Evolutionary conservation across 2,888 invertebrate genomes (phyloP), one percentile per base, ranked within the genome.

Genomic region (Cheiracanthium punctorium): DNA sequence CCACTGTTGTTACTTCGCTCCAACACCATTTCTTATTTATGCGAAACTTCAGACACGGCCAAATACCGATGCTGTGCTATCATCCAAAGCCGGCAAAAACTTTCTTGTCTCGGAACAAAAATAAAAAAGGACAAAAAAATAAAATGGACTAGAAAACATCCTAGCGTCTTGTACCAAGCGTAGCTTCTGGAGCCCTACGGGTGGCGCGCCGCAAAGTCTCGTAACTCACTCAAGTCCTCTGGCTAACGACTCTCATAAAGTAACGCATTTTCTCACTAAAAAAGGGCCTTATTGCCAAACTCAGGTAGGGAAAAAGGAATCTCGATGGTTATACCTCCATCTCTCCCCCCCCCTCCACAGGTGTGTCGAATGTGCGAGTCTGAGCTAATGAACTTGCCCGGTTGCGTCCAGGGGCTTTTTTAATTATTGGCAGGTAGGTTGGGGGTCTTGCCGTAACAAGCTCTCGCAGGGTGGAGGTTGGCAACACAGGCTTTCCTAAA

Each of bases 181-280:
- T 52, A 48, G 84, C 84, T 79, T 69, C 84, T 69, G 74, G 69
- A 67, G 41, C 79, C 84, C 84, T 69, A 74, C 79, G 30, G 20
- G 72, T 52, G n/a, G 32, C 48, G 37, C 52, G 5, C 58, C 41
- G n/a, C n/a, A n/a, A n/a, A n/a, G n/a, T n/a, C 77, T 79, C 79
- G 74, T 84, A 84, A 79, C 73, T 84, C 84, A 84, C 84, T 84
- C 84, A 84, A 84, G 52, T 73, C 69, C 64, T 10, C 77, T 65
- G 69, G 73, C 84, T 84, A 84, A 84, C 84, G 79, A 84, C 84
- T 70, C 30, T 67, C 84, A 84, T 84, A 84, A 84, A 84, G 79
- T 84, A 84, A 84, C 79, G 84, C 84, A 70, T 79, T 79, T 84
- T 76, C 84, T 58, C 37, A 20, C 43, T 33, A 37, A 64, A 82